Evolutionary conservation across 2,113 vertebrate species (phyloP), one percentile per base, ranked within the genome.

Genomic region (Bujurquina vittata): DNA sequence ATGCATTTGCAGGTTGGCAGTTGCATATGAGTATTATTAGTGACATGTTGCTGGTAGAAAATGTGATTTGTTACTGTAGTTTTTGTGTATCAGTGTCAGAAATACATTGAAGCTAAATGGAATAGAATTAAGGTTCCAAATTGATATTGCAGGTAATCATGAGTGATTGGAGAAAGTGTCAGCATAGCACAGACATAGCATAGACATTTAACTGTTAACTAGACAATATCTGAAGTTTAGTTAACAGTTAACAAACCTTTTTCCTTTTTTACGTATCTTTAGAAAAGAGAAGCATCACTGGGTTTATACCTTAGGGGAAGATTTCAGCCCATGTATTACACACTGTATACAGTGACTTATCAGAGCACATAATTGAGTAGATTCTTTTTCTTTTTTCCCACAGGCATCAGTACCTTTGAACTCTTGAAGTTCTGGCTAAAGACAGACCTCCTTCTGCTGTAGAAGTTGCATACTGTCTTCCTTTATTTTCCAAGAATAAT

Each of bases 71-170:
- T 56, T 58, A 52, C 26, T 26, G 26, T 26, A 26, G 72, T 26
- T 22, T 56, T 46, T 81, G 63, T 54, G 26, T 65, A 52, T 73
- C 33, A 56, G 56, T 80, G 79, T 8, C 43, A 82, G 55, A 59
- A 84, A 81, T 61, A 58, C 22, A 74, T 49, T 79, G 73, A 57
- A 49, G 57, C 49, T 81, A 77, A 84, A 74, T 52, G 56, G 69
- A 23, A 79, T 74, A 40, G 80, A 89, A 83, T 65, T 83, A 65
- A 85, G 58, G 26, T 46, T 73, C n/a, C 1, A 2, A 84, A 84
- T 91, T 74, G 4, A 90, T 90, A 80, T 49, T 67, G 56, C 69
- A 86, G 52, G 60, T 76, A 57, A 43, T 52, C 76, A 77, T 26
- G 37, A 89, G 84, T 78, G 89, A 90, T 22, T 10, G 23, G 7